phyloP scores from a whole-genome alignment of 2,113 vertebrate genomes.

The Anthoscopus minutus region DNA sequence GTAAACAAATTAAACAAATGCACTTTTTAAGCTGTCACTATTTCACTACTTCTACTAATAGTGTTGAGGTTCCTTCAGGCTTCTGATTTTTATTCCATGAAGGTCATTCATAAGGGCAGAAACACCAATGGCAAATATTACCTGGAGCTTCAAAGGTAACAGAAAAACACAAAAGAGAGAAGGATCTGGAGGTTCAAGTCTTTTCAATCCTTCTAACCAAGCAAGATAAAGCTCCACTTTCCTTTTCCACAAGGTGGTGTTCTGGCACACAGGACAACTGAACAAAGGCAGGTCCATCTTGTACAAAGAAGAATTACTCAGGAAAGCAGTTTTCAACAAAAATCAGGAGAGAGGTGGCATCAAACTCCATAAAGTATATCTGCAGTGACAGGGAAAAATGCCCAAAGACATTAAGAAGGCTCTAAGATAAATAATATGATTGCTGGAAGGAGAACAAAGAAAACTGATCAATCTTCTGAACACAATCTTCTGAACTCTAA shows the following conservation, averaged over 20 bases:
- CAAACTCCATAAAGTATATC: not conserved
- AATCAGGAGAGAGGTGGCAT: not conserved
- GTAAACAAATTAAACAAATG: conserved; percentile 20
- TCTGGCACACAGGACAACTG: conserved; percentile 11
- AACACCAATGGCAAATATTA: not conserved
- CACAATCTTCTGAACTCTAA: not conserved
- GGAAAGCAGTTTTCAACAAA: not conserved
- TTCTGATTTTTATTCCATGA: not conserved
- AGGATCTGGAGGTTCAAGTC: not conserved
- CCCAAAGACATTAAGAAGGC: not conserved
- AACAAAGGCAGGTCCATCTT: not conserved
- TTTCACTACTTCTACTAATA: not conserved
- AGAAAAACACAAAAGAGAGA: not conserved
- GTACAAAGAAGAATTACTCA: not conserved
- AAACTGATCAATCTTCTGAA: not conserved
- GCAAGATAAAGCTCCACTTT: not conserved
- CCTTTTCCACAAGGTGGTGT: conserved; percentile 46
- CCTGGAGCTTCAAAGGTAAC: not conserved
- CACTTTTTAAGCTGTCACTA: not conserved
- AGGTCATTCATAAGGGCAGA: not conserved
- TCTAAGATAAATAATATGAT: not conserved
- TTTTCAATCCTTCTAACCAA: not conserved
- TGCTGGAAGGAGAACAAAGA: not conserved
- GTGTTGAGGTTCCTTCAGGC: not conserved
- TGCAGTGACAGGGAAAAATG: not conserved